Conservation (phyloP, 2,797 vertebrate genomes). For the Pipistrellus pygmaeus region DNA sequence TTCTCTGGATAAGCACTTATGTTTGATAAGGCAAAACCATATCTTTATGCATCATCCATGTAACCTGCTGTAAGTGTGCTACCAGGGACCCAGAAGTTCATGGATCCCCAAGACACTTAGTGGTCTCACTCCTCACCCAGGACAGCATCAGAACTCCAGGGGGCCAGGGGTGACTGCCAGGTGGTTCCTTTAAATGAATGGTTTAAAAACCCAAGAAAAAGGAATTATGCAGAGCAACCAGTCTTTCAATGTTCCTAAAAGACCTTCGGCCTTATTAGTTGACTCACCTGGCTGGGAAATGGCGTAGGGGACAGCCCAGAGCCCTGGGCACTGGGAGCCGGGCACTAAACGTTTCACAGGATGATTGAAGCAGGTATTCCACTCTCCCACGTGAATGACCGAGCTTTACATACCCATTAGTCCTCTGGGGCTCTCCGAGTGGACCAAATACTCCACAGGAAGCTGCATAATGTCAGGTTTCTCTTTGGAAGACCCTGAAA, state of each 20-base stretch:
- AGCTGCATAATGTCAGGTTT: constrained; percentile 52
- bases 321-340: constrained; percentile 67
- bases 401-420: constrained; percentile 60
- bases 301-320: constrained; percentile 57
- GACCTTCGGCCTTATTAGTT: constrained; percentile 42
- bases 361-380: constrained; percentile 74
- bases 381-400: constrained; percentile 69
- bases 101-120: neutral
- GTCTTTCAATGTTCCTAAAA: constrained; percentile 52
- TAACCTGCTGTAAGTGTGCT: neutral
- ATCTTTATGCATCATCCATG: neutral
- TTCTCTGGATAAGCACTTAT: constrained; percentile 14
- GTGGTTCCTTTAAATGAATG: neutral
- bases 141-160: neutral
- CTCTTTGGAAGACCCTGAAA: constrained; percentile 55
- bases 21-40: neutral
- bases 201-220: constrained; percentile 42
- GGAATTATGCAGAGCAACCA: neutral
- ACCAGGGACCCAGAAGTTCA: neutral
- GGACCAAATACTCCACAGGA: constrained; percentile 46
- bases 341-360: constrained; percentile 71
- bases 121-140: neutral
- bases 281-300: constrained; percentile 61
- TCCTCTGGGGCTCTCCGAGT: constrained; percentile 10
- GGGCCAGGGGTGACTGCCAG: neutral